Evolutionary conservation across 2,113 vertebrate genomes (phyloP).

Genomic region (Henicopernis longicauda): DNA sequence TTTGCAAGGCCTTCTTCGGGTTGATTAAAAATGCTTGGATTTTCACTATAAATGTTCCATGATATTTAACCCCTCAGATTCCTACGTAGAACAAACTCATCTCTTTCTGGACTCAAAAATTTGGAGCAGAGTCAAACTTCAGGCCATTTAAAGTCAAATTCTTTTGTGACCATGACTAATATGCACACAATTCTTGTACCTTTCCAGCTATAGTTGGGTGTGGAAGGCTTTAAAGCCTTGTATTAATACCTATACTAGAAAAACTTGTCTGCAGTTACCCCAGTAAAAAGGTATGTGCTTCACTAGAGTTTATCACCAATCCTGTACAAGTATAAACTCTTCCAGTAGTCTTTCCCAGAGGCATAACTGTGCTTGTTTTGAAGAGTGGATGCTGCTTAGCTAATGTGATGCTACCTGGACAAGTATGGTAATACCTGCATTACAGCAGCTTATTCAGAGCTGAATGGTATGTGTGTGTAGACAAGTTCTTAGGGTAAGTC

Average conservation of each 20-base stretch:
- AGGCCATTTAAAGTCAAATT: not conserved
- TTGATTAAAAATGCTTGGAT: not conserved
- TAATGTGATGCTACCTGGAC: not conserved
- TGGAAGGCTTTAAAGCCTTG: not conserved
- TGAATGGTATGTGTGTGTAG: not conserved
- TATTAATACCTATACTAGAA: not conserved
- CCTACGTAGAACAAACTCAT: not conserved
- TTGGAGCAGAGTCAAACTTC: not conserved
- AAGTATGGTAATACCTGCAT: not conserved
- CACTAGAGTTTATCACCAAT: not conserved
- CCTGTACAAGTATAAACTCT: not conserved
- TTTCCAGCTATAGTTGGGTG: not conserved
- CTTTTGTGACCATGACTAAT: not conserved
- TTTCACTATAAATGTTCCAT: not conserved
- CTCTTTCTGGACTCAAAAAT: not conserved
- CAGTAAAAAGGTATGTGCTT: not conserved
- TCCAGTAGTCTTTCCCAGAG: not conserved
- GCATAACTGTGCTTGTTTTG: not conserved
- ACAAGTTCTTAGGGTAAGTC: not conserved
- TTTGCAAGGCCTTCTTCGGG: not conserved
- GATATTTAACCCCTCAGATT: not conserved
- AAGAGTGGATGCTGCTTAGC: not conserved
- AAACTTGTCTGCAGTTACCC: not conserved
- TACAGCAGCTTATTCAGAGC: not conserved
- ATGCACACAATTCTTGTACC: not conserved